Evolutionary conservation across 2,113 vertebrate genomes (phyloP), one percentile per base, ranked within the genome.

Genomic region (Ceyx cyanopectus): DNA sequence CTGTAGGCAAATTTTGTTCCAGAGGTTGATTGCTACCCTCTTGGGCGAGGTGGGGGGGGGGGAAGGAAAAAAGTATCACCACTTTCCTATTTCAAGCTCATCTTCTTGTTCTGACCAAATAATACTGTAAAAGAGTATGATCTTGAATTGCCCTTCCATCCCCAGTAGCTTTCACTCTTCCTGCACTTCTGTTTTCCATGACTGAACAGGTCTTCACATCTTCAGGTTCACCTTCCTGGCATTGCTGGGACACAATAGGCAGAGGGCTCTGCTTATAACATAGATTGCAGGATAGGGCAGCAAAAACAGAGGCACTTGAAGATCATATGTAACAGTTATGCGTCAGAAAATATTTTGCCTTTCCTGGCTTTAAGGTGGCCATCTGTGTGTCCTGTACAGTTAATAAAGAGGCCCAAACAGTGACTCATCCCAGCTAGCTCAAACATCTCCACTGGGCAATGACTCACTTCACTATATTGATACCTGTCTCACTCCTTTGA

Each of bases 261-360:
- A 63, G 57, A 89, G 66, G 54, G 26, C 30, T 82, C 8, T 82
- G 54, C 41, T 43, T 40, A 4, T 32, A 18, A 37, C 58, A 76
- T 66, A 17, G 32, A 22, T 46, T 72, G 48, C 57, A 57, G 69
- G 57, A n/a, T 48, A 78, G 70, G 57, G 32, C 76, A 78, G n/a
- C 30, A 14, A 45, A 79, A 80, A 66, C 66, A 85, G 40, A 10
- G 10, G 24, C n/a, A 56, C 41, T 21, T 75, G 73, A 68, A 63
- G 27, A 88, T 53, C 79, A 60, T 43, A 63, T 80, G 23, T 65
- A 85, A 30, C 10, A 57, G 58, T 46, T 62, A 50, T 32, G 3
- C 6, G 12, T 79, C 45, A 77, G 78, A 85, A 46, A 82, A 45
- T 69, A 37, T 85, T 93, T 91, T 89, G 66, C 72, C 81, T 92